Conservation (phyloP, 2,888 invertebrate genomes). For the Epicampocera succincta region DNA sequence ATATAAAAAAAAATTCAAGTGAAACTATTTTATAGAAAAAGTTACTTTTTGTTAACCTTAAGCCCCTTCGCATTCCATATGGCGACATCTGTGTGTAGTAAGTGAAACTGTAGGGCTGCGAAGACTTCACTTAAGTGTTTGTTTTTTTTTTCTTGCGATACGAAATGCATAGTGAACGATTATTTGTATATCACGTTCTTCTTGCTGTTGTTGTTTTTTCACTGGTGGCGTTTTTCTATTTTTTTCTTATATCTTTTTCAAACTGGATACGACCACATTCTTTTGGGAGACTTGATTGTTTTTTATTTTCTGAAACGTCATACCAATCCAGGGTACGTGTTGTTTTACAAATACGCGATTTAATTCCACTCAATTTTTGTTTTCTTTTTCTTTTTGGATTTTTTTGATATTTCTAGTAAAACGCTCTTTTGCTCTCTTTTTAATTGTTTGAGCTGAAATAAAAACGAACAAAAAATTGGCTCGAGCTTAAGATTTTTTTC, state of each 20-base stretch:
- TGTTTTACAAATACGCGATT: conserved; percentile 50
- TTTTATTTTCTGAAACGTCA: conserved; percentile 52
- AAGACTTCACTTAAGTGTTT: background rate
- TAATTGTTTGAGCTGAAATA: conserved; percentile 23
- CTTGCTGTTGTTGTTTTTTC: conserved; percentile 15
- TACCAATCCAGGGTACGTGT: conserved; percentile 49
- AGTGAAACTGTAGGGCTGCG: background rate
- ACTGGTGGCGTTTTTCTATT: conserved; percentile 54
- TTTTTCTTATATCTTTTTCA: conserved; percentile 50
- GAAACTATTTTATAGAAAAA: no score
- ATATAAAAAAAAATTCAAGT: no score
- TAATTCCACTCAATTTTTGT: conserved; percentile 43
- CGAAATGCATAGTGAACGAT: conserved; percentile 47
- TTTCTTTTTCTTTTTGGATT: no score
- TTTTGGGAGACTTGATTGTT: conserved; percentile 64
- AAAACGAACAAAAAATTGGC: conserved; percentile 26
- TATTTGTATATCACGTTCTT: conserved; percentile 36
- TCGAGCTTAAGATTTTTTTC: conserved; percentile 39
- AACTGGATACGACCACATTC: conserved; percentile 70
- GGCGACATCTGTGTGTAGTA: no score
- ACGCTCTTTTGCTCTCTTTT: conserved; percentile 29
- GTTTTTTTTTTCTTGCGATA: conserved; percentile 47
- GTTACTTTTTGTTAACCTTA: no score
- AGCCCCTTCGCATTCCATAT: no score
- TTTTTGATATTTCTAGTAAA: background rate